phyloP scores from a whole-genome alignment of 2,113 vertebrate species.

The Ursus arctos region DNA sequence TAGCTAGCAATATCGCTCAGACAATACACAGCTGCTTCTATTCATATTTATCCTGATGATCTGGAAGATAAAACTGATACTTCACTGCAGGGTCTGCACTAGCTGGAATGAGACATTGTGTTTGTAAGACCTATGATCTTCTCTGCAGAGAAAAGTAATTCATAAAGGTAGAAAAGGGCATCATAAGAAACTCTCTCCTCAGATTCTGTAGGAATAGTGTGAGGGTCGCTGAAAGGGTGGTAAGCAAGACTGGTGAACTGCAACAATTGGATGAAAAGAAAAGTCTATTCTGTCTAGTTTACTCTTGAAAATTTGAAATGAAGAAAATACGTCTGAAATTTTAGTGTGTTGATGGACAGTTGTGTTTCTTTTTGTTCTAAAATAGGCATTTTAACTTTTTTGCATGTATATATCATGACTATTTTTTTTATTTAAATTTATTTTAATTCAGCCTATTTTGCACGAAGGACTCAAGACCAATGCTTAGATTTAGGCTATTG shows the following conservation, averaged over 20 bases:
- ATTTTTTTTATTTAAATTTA: background rate
- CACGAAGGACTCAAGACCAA: background rate
- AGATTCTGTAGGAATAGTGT: background rate
- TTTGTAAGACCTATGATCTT: slow-evolving; percentile 83
- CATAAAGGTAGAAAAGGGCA: slow-evolving; percentile 82
- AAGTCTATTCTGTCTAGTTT: background rate
- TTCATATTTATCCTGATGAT: slow-evolving; percentile 75
- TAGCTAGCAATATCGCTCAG: slow-evolving; percentile 23
- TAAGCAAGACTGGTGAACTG: background rate
- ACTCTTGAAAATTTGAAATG: background rate
- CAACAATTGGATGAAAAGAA: background rate
- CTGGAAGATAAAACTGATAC: slow-evolving; percentile 82
- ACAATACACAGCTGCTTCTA: slow-evolving; percentile 49
- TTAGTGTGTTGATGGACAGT: background rate
- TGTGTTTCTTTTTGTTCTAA: background rate
- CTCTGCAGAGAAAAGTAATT: slow-evolving; percentile 83
- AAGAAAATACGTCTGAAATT: background rate
- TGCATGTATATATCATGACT: background rate
- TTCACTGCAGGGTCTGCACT: slow-evolving; percentile 77
- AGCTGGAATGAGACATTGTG: slow-evolving; percentile 75
- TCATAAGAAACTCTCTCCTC: slow-evolving; percentile 38
- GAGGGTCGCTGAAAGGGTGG: background rate
- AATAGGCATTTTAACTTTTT: background rate
- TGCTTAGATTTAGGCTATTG: accelerated
- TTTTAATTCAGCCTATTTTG: background rate